Evolutionary conservation across 2,113 vertebrate genomes (phyloP), one percentile per base, ranked within the genome.

Genomic region (Podarcis raffonei): DNA sequence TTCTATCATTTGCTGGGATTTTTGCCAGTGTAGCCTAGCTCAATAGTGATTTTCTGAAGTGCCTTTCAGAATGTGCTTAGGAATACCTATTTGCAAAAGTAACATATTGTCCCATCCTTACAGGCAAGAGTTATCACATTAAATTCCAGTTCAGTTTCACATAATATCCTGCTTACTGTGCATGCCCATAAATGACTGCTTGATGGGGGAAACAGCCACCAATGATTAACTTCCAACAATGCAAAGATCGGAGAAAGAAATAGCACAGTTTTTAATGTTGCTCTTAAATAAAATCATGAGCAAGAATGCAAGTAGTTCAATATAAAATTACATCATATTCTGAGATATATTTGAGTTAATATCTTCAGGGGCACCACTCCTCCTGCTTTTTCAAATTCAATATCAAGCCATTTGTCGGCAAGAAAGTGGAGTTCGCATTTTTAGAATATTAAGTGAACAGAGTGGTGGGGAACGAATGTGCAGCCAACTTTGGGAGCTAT

Each of bases 401-500:
- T 71, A 76, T 7, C 20, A 37, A 62, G 37, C 72, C 76, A 78
- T 53, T 81, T 83, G 57, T 76, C 27, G 65, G 71, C 25, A 71
- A 71, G 75, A 68, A 81, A 57, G 72, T 75, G 37, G 71, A 75
- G 30, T 81, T 89, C 65, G 68, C 79, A 76, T 57, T 72, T 27
- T 76, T 75, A 68, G 84, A 82, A 89, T 76, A 81, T 66, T 81
- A 89, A 89, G 37, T 76, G 69, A 65, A 53, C 6, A 22, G 39
- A 82, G 23, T 80, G n/a, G 6, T 39, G 15, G 57, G 30, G 81
- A 53, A 76, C n/a, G 18, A 82, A 81, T 8, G 23, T 57, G 39
- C 42, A 23, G 35, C 16, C 83, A 86, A 30, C 23, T 53, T 53
- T 39, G 62, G 15, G 69, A 86, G n/a, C 23, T 82, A 86, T 82